Conservation (phyloP, 1,140 invertebrate species). For the Apis laboriosa region DNA sequence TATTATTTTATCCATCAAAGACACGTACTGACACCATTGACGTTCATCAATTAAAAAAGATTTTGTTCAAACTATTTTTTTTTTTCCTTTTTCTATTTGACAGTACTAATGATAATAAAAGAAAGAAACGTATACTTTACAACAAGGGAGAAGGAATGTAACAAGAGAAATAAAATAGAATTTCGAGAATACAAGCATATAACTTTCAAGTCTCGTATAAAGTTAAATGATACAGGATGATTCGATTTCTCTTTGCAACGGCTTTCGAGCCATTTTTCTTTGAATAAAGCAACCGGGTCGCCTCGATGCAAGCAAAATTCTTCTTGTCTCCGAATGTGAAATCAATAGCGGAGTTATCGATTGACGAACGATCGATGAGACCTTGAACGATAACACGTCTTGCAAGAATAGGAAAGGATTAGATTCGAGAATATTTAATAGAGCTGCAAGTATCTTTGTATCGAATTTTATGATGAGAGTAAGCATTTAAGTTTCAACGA, state of each 20-base stretch:
- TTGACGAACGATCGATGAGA: constrained; percentile 19
- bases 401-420: neutral
- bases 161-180: too few species aligned
- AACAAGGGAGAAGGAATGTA: too few species aligned
- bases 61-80: too few species aligned
- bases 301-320: constrained; percentile 40
- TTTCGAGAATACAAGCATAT: too few species aligned
- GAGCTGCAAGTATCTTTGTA: neutral
- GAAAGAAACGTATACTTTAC: too few species aligned
- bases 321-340: constrained; percentile 33
- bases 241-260: constrained; percentile 1
- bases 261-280: neutral
- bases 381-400: constrained; percentile 29
- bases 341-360: constrained; percentile 52
- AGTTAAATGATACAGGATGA: neutral
- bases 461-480: neutral
- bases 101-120: too few species aligned
- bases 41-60: too few species aligned
- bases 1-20: too few species aligned
- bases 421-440: constrained; percentile 5
- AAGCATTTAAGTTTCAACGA: too few species aligned
- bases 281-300: constrained; percentile 52
- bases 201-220: too few species aligned
- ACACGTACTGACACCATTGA: too few species aligned
- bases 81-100: too few species aligned